A percentile compares a stretch with the other conserved stretches of the same genome.
Conservation (phyloP, 2,888 invertebrate genomes). For the Temnothorax unifasciatus region DNA sequence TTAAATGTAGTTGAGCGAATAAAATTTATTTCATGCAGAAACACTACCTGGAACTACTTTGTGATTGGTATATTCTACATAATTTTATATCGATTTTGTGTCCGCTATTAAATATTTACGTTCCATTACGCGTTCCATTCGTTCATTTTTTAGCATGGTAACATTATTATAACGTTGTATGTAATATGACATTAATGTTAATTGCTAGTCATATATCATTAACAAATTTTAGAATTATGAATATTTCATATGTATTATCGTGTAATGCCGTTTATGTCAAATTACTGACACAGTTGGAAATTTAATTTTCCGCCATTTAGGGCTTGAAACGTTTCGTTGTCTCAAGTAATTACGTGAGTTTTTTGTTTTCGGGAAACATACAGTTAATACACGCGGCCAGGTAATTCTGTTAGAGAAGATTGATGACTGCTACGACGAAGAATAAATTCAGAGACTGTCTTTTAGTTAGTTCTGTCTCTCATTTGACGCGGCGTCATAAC, state of each 20-base stretch:
- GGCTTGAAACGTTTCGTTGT: neutral
- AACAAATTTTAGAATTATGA: constrained; percentile 19
- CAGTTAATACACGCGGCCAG: neutral
- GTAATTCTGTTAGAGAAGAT: constrained; percentile 34
- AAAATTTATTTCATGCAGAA: constrained; percentile 10
- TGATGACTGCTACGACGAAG: constrained; percentile 17
- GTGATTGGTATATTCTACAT: neutral
- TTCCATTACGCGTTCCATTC: neutral
- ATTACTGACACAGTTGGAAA: constrained; percentile 9
- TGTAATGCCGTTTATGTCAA: neutral
- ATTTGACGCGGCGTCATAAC: constrained; percentile 4
- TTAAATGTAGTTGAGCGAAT: neutral
- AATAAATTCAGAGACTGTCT: constrained; percentile 28
- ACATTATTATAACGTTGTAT: neutral
- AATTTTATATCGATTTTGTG: neutral
- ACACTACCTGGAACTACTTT: neutral
- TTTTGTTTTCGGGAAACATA: constrained; percentile 17
- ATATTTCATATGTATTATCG: neutral
- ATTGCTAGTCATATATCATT: neutral
- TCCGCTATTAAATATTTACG: neutral
- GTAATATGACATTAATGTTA: constrained; percentile 1
- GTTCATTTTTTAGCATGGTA: neutral
- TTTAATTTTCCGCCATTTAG: constrained; percentile 4
- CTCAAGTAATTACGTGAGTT: neutral
- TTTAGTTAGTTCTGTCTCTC: neutral